Evolutionary conservation across 2,113 vertebrate genomes (phyloP).

Genomic region (Nothoprocta perdicaria): DNA sequence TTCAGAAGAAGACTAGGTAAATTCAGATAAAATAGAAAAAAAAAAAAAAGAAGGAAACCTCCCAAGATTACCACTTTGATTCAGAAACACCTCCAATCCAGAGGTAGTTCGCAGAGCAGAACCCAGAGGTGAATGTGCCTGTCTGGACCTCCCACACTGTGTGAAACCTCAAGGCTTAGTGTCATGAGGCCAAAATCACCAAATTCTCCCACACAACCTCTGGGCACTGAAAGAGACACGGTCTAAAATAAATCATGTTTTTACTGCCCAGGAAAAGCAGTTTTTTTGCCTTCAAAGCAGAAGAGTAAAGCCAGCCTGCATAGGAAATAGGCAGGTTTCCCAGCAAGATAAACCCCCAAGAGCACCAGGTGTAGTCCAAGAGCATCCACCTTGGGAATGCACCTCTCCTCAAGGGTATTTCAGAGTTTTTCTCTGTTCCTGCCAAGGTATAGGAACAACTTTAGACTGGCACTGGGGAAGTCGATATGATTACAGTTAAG

Average conservation of each 20-base stretch:
- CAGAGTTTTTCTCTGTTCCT: not conserved
- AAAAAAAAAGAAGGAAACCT: not conserved
- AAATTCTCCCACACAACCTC: not conserved
- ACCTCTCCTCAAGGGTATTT: no score
- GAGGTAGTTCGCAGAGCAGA: not conserved
- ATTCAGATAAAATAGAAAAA: accelerated
- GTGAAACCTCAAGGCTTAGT: not conserved
- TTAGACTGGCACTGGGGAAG: not conserved
- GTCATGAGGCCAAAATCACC: not conserved
- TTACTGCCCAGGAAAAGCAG: not conserved
- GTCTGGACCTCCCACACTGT: accelerated
- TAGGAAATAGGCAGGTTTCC: not conserved
- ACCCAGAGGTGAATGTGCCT: not conserved
- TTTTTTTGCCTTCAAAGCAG: accelerated
- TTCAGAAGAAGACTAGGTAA: not conserved
- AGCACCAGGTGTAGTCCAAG: not conserved
- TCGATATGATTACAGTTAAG: not conserved
- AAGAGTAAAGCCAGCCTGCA: not conserved
- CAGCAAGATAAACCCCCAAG: not conserved
- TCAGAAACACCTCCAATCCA: not conserved
- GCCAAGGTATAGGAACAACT: not conserved
- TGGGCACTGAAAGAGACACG: not conserved
- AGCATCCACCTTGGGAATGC: not conserved
- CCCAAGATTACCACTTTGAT: not conserved
- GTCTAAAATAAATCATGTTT: not conserved